Conservation (phyloP, 2,113 vertebrate species). For the Psophia crepitans region DNA sequence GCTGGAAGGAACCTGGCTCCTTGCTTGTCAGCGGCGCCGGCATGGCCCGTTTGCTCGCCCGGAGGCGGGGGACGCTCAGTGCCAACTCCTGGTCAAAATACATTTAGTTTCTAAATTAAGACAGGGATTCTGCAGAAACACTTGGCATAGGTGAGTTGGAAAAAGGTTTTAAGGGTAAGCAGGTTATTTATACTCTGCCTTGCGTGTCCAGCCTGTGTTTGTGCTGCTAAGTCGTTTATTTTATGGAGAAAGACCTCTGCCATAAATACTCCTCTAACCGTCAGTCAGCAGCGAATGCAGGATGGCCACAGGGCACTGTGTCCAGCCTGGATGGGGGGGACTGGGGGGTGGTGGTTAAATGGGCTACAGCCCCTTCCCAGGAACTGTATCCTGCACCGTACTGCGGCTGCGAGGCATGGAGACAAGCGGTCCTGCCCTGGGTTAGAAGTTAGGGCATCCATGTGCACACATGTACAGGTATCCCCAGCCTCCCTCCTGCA, state of each 20-base stretch:
- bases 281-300: background rate
- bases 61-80: background rate
- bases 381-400: rapidly evolving
- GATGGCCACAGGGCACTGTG: background rate
- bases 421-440: background rate
- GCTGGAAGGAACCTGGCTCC: background rate
- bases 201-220: background rate
- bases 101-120: constrained; percentile 47
- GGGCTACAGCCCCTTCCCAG: background rate
- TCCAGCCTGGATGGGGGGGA: background rate
- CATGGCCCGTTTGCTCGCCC: background rate
- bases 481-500: background rate
- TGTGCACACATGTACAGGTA: rapidly evolving
- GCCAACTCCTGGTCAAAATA: constrained; percentile 38
- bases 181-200: constrained; percentile 52
- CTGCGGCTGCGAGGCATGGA: background rate
- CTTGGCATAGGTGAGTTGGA: constrained; percentile 60
- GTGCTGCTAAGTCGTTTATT: constrained; percentile 31
- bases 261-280: constrained; percentile 13
- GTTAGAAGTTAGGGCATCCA: background rate
- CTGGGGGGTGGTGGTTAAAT: background rate
- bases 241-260: background rate
- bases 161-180: constrained; percentile 62
- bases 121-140: constrained; percentile 13
- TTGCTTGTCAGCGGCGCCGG: background rate